Base-by-base conservation (phyloP, 92 coral and sea anemone genomes). In the Pocillopora meandrina region DNA sequence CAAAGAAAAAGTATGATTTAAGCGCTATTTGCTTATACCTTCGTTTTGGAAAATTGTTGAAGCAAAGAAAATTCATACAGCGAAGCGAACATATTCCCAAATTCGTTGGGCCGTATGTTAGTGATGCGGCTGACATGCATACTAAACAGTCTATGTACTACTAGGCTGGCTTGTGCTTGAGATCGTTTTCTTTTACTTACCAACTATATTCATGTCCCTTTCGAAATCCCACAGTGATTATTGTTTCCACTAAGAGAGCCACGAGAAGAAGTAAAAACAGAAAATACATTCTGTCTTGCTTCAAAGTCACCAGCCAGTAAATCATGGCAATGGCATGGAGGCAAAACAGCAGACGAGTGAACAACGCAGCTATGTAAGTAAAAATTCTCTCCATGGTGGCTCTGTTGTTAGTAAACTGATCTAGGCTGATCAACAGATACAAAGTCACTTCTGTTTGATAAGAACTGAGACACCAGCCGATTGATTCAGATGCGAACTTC, bases 141-240 rank as follows among this genome's bases (percentile, higher is more conserved):
- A 42, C 4, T 42, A 7, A 26, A 26, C 31, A 26, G 31, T 26
- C 31, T 26, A 26, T 26, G 31, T 26, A 26, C 31, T 42, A 42
- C 52, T 42, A 42, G 5, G 52, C 52, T 42, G 52, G 8, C 52
- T 42, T 3, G 8, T 42, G 52, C 52, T 42, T 7, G 52, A 3
- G 52, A 42, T 3, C 4, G 52, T 42, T 42, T 42, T 42, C 52
- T 42, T 4, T 11, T 14, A 87, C 98, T 94, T 88, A 94, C 98
- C 98, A 95, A 59, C 82, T 86, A 52, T 94, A 95, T 49, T 95
- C 98, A 18, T 94, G 98, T 10, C 98, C 98, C 90, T 92, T 95
- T 15, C 98, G 91, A 65, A 85, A 88, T 19, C 93, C 86, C 20
- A 95, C 98, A 11, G 98, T 95, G n/a, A 92, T 84, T 12, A 92